Evolutionary conservation across 1,140 invertebrate genomes (phyloP).

Genomic region (Drosophila asahinai): DNA sequence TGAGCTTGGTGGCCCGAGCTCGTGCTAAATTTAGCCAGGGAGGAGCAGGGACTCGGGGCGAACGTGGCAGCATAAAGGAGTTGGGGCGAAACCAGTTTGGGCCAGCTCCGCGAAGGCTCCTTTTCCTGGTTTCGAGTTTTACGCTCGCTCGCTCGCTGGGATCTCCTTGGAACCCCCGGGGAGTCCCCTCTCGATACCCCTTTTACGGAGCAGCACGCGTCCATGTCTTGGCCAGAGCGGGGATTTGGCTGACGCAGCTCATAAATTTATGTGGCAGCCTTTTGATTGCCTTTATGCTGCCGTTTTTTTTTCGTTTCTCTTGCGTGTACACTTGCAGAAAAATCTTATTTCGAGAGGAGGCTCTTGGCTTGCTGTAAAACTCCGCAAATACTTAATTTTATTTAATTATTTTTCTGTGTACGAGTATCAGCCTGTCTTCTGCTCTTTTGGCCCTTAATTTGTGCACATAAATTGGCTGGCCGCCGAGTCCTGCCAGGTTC

Average conservation of each 20-base stretch:
- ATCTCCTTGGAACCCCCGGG: slow-evolving; percentile 3
- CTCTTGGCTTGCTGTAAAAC: too few species aligned
- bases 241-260: slow-evolving; percentile 71
- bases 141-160: slow-evolving; percentile 11
- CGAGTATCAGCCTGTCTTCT: not conserved
- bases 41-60: slow-evolving; percentile 11
- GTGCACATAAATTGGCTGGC: slow-evolving; percentile 68
- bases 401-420: not conserved
- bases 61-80: slow-evolving; percentile 4
- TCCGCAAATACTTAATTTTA: not conserved
- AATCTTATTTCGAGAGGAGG: not conserved
- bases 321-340: not conserved
- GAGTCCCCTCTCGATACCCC: slow-evolving; percentile 4
- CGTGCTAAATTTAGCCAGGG: slow-evolving; percentile 71
- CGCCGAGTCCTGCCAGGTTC: slow-evolving; percentile 15
- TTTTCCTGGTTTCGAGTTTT: slow-evolving; percentile 63
- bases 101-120: slow-evolving; percentile 27
- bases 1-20: slow-evolving; percentile 49
- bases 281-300: slow-evolving; percentile 68
- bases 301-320: slow-evolving; percentile 17
- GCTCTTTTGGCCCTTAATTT: slow-evolving; percentile 56
- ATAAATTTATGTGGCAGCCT: slow-evolving; percentile 77
- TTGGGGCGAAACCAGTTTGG: slow-evolving; percentile 35
- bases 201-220: slow-evolving; percentile 50
- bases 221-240: slow-evolving; percentile 34